Conservation (phyloP, 2,888 invertebrate genomes). For the Ecliptopera silaceata region DNA sequence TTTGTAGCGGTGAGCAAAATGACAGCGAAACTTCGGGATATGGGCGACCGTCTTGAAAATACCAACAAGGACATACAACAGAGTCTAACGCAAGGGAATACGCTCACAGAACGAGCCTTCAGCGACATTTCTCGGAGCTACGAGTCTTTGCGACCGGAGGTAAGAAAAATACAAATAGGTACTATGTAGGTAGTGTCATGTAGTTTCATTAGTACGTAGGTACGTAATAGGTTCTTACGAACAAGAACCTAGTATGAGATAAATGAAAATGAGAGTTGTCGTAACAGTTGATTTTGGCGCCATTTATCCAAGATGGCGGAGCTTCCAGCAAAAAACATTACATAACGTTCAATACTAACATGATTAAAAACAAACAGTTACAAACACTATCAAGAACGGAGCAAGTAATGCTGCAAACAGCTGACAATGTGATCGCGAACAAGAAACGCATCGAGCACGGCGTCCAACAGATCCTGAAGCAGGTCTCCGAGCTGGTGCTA, state of each 20-base stretch:
- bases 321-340: too few relatives aligned
- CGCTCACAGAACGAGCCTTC: conserved; percentile 81
- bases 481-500: conserved; percentile 86
- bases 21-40: conserved; percentile 78
- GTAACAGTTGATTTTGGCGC: too few relatives aligned
- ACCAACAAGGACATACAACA: conserved; percentile 83
- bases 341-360: too few relatives aligned
- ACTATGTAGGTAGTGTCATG: too few relatives aligned
- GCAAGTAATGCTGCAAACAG: conserved; percentile 90
- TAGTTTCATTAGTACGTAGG: too few relatives aligned
- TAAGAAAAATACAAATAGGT: conserved; percentile 45
- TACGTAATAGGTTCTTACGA: too few relatives aligned
- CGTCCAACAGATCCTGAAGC: conserved; percentile 90
- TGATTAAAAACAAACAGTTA: too few relatives aligned
- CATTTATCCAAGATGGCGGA: too few relatives aligned
- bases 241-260: too few relatives aligned
- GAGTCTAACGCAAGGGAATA: conserved; percentile 82
- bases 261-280: too few relatives aligned
- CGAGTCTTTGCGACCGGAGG: conserved; percentile 79
- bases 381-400: conserved; percentile 88
- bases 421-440: conserved; percentile 92
- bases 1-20: conserved; percentile 70
- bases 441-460: conserved; percentile 93
- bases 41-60: conserved; percentile 73
- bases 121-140: conserved; percentile 81